Base-by-base conservation (phyloP, 1,140 invertebrate genomes). In the Drosophila ficusphila region DNA sequence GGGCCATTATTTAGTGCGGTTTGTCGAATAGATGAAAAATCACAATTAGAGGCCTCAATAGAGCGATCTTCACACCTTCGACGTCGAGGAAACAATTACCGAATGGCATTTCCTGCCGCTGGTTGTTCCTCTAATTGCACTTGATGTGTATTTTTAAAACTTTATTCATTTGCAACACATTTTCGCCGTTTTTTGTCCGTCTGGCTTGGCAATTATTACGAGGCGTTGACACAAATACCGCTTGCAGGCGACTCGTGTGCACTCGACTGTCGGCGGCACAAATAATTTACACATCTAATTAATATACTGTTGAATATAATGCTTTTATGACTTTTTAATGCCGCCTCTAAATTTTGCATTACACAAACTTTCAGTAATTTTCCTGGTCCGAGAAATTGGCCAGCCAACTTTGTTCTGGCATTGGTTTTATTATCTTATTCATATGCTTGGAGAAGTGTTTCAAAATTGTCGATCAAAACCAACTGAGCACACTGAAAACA, bases 251-350 rank as follows among this genome's bases (percentile, higher is more conserved):
- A 21, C n/a, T 51, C 21, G 18, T 36, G 41, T 42, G 48, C 54
- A 16, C 39, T 21, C 14, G 41, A 52, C 42, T 54, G 33, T 36
- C n/a, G 44, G 52, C 19, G 67, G 49, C 57, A 47, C 36, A 76
- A 76, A 79, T 79, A 68, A 75, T 81, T 77, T 81, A 60, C 51
- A 48, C 57, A 64, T 52, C 74, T 88, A 79, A 88, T 88, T 88
- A 78, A 54, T 69, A 74, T 71, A 64, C 69, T 64, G 68, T 67
- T 69, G 82, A 77, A 64, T 60, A 78, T 88, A 86, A 86, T 86
- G 68, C 42, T 75, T 86, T 86, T 86, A 86, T 65, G 77, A 70
- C 82, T 75, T 47, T 88, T 88, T 86, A 86, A 86, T 88, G 82
- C 57, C 70, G 39, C 38, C 51, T 64, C 49, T 73, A 76, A 69